Evolutionary conservation across 2,888 invertebrate species (phyloP).

Genomic region (Drosophila heteroneura): DNA sequence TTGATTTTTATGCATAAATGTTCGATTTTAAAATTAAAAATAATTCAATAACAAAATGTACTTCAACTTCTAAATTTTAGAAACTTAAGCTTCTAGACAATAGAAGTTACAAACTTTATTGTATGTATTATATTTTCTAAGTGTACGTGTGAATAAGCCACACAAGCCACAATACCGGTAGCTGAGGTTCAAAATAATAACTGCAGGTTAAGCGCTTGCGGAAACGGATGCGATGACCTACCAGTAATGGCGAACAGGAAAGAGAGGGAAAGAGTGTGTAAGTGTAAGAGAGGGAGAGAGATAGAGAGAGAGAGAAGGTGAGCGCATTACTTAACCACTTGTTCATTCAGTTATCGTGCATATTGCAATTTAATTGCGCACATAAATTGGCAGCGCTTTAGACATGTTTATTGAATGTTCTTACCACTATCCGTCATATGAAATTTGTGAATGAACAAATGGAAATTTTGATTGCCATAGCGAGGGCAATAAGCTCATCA

Average conservation of each 20-base stretch:
- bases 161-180: slow-evolving; percentile 10
- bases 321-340: slow-evolving; percentile 20
- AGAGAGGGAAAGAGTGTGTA: background rate
- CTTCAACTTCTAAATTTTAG: background rate
- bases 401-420: slow-evolving; percentile 28
- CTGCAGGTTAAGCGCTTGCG: slow-evolving; percentile 52
- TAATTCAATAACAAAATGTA: background rate
- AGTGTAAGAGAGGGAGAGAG: background rate
- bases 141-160: slow-evolving; percentile 26
- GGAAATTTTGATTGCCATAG: slow-evolving; percentile 21
- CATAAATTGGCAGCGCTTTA: slow-evolving; percentile 66
- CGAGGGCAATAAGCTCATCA: slow-evolving; percentile 34
- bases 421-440: background rate
- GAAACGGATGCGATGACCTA: slow-evolving; percentile 44
- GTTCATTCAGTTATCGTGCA: slow-evolving; percentile 53
- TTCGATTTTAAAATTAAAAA: background rate
- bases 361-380: slow-evolving; percentile 74
- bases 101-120: background rate
- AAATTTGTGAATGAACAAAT: slow-evolving; percentile 60
- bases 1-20: background rate
- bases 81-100: background rate
- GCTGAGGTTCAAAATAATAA: slow-evolving; percentile 38
- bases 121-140: background rate
- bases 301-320: background rate
- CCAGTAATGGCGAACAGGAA: slow-evolving; percentile 1